A percentile compares a stretch with the other conserved stretches of the same genome.
Conservation (phyloP, 2,797 vertebrate species). For the Chelidonichthys spinosus region DNA sequence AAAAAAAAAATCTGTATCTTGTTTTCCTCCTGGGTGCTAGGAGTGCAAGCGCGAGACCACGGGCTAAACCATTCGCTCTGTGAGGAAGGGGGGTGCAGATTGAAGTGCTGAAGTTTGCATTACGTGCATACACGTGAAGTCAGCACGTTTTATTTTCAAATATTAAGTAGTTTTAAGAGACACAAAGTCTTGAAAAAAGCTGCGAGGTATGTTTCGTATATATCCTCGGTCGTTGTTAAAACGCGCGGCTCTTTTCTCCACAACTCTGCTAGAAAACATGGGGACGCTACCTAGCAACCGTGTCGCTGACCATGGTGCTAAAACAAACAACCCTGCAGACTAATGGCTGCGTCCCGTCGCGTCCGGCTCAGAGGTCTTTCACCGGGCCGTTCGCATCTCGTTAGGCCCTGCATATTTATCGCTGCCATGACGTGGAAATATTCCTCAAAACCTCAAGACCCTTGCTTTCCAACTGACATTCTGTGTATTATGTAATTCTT, state of each 20-base stretch:
- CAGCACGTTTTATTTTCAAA: neutral
- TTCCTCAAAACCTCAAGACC: neutral
- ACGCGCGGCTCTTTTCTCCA: slow-evolving; percentile 25
- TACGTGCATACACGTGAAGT: neutral
- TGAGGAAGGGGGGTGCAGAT: neutral
- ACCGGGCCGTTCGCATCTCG: neutral
- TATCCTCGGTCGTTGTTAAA: neutral
- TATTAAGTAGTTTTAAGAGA: neutral
- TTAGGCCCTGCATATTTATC: neutral
- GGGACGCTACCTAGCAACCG: slow-evolving; percentile 71
- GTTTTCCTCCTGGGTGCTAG: slow-evolving; percentile 58
- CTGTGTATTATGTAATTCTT: neutral
- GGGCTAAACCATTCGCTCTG: slow-evolving; percentile 73
- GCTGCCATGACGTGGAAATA: neutral
- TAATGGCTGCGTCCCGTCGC: slow-evolving; percentile 44
- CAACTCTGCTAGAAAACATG: slow-evolving; percentile 58
- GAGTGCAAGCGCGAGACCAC: slow-evolving; percentile 68
- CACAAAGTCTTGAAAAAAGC: neutral
- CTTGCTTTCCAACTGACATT: neutral
- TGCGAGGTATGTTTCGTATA: neutral
- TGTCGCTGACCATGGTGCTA: slow-evolving; percentile 83
- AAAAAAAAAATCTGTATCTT: slow-evolving; percentile 54
- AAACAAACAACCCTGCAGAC: slow-evolving; percentile 37
- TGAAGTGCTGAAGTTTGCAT: slow-evolving; percentile 66
- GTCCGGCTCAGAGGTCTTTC: slow-evolving; percentile 47